Conservation (phyloP, 1,140 invertebrate genomes). For the Drosophila sp. region DNA sequence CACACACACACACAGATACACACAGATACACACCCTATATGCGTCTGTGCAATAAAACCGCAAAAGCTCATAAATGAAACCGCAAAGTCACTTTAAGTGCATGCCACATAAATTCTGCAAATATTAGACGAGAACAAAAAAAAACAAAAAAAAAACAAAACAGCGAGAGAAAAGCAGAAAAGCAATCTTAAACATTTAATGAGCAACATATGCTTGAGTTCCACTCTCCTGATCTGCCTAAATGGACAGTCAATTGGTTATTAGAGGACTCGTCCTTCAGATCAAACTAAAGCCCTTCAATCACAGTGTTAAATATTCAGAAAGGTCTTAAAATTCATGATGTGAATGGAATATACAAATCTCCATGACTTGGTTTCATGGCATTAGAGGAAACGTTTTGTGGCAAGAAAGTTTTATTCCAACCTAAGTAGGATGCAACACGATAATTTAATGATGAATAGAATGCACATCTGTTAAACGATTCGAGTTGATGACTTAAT, state of each 20-base stretch:
- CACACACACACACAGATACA: not conserved
- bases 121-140: slow-evolving; percentile 13
- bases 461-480: too few relatives aligned
- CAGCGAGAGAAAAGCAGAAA: not conserved
- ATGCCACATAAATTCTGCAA: slow-evolving; percentile 60
- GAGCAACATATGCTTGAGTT: slow-evolving; percentile 28
- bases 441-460: too few relatives aligned
- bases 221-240: not conserved
- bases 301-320: too few relatives aligned
- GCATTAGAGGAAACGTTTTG: too few relatives aligned
- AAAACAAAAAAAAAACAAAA: not conserved
- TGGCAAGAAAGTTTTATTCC: too few relatives aligned
- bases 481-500: too few relatives aligned
- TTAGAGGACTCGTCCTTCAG: not conserved
- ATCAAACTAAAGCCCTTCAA: too few relatives aligned
- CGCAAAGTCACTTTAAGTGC: slow-evolving; percentile 71
- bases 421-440: too few relatives aligned
- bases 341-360: too few relatives aligned
- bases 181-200: slow-evolving; percentile 25
- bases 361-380: too few relatives aligned
- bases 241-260: slow-evolving; percentile 2
- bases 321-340: too few relatives aligned
- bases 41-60: slow-evolving; percentile 38
- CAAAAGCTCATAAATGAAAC: slow-evolving; percentile 73
- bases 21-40: not conserved